Conservation (phyloP, 2,888 invertebrate genomes). For the Drosophila kuntzei region DNA sequence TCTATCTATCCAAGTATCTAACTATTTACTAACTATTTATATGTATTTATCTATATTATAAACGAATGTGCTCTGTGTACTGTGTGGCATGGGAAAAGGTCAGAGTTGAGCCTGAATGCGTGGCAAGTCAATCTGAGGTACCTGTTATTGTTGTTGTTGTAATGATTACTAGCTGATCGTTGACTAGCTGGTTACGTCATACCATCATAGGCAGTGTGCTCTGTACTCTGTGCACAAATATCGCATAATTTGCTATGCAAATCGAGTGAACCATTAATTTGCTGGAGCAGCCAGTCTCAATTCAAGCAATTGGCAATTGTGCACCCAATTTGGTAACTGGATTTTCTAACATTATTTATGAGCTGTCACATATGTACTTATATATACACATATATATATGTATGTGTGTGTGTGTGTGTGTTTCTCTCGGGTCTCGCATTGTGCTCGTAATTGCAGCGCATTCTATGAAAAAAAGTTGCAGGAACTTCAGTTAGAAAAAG, state of each 20-base stretch:
- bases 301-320: constrained; percentile 57
- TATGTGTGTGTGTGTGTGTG: neutral
- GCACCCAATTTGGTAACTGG: constrained; percentile 80
- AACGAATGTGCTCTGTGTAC: constrained; percentile 1
- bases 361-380: constrained; percentile 32
- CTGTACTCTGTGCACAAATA: constrained; percentile 62
- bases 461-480: constrained; percentile 62
- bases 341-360: constrained; percentile 76
- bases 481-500: constrained; percentile 68
- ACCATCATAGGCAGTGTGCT: constrained; percentile 27
- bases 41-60: constrained; percentile 7
- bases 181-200: constrained; percentile 64
- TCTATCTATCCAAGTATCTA: constrained; percentile 2
- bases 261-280: constrained; percentile 79
- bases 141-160: constrained; percentile 27
- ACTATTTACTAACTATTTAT: neutral
- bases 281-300: constrained; percentile 43
- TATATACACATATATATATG: too few relatives aligned
- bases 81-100: constrained; percentile 57
- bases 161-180: constrained; percentile 28
- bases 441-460: constrained; percentile 43
- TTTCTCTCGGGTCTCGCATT: constrained; percentile 20
- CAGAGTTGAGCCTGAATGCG: constrained; percentile 65
- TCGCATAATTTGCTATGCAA: constrained; percentile 82
- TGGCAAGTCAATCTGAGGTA: constrained; percentile 48